These are phyloP conservation scores for Ctenosaura bakeri DNA, from an alignment of 2,797 vertebrate genomes.

Conservation along the genomic window DNA sequence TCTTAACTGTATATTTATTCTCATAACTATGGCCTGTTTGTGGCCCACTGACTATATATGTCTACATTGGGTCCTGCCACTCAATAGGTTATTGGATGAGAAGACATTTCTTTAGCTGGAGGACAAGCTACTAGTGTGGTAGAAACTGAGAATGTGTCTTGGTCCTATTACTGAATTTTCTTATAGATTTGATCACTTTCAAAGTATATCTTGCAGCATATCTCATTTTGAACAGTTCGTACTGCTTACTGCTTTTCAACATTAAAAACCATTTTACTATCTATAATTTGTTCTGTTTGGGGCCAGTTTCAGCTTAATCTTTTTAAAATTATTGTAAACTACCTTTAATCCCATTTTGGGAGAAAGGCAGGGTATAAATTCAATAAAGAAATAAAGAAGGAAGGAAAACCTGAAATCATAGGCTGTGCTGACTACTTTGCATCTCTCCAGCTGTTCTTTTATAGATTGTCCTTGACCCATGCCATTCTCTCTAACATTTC, in stretches of 20 bases:
- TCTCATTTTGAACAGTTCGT: background rate
- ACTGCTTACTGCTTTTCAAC: background rate
- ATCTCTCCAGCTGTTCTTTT: background rate
- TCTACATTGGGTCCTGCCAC: background rate
- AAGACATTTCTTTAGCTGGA: background rate
- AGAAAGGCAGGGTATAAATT: background rate
- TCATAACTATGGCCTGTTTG: background rate
- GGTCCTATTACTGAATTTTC: background rate
- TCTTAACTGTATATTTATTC: too few relatives aligned
- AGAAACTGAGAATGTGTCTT: too few relatives aligned
- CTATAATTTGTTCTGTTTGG: background rate
- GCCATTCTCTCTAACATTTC: background rate
- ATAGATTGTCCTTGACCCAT: background rate
- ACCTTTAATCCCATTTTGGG: too few relatives aligned
- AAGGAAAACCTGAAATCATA: background rate
- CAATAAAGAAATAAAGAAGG: too few relatives aligned
- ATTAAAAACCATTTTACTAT: background rate
- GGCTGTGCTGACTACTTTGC: background rate
- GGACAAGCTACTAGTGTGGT: background rate
- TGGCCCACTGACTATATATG: background rate
- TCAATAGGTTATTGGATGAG: background rate
- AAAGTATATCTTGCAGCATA: background rate
- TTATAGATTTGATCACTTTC: background rate
- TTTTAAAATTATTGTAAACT: too few relatives aligned
- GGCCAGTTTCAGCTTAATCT: background rate